A percentile compares a stretch with the other conserved stretches of the same genome.
Evolutionary conservation across 2,888 invertebrate species (phyloP).

Genomic region (Chalcosyrphus nemorum): DNA sequence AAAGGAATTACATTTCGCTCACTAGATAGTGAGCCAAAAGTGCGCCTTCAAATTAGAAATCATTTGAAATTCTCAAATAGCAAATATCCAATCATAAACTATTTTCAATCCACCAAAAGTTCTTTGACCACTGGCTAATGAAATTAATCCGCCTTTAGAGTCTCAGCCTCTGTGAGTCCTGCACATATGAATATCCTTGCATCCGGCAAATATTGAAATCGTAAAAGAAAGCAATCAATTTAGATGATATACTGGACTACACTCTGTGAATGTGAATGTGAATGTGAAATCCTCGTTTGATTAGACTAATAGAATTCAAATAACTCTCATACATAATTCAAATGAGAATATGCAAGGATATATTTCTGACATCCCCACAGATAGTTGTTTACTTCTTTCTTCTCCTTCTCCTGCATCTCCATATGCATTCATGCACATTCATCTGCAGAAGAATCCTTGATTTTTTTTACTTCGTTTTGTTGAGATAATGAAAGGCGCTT

Average conservation of each 20-base stretch:
- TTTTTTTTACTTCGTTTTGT: background rate
- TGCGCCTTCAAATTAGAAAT: too few relatives aligned
- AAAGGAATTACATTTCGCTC: too few relatives aligned
- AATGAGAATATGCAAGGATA: constrained; percentile 28
- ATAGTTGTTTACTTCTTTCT: too few relatives aligned
- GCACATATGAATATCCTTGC: background rate
- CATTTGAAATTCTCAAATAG: too few relatives aligned
- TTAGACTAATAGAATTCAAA: constrained; percentile 58
- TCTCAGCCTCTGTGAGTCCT: background rate
- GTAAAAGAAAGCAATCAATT: constrained; percentile 29
- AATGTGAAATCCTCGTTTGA: constrained; percentile 47
- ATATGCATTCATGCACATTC: background rate
- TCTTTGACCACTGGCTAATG: constrained; percentile 29
- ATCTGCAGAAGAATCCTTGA: constrained; percentile 8
- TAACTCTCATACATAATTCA: constrained; percentile 56
- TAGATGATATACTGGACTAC: background rate
- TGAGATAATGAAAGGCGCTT: constrained; percentile 31
- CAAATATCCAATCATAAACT: constrained; percentile 19
- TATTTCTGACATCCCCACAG: background rate
- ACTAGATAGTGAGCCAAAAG: too few relatives aligned
- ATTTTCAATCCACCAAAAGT: constrained; percentile 7
- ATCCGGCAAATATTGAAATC: constrained; percentile 10
- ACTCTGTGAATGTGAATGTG: too few relatives aligned
- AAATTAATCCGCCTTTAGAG: constrained; percentile 4
- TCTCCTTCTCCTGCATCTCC: too few relatives aligned